phyloP scores from a whole-genome alignment of 2,113 vertebrate species.

The Seriola dumerili region DNA sequence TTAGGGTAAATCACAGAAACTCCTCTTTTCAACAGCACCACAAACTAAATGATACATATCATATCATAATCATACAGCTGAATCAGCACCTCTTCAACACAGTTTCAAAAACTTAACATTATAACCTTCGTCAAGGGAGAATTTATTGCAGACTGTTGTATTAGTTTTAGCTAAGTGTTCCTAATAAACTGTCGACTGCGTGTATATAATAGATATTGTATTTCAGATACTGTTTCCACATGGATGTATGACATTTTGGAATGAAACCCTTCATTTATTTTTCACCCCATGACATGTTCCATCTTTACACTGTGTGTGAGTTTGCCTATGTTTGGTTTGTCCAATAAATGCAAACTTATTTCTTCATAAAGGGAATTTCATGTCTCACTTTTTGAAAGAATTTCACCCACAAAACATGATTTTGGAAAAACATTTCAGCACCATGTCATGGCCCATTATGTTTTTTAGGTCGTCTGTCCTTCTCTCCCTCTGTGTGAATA shows the following conservation, averaged over 20 bases:
- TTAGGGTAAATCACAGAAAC: not conserved
- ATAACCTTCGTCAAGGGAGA: not conserved
- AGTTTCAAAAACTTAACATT: not conserved
- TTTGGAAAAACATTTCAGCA: not conserved
- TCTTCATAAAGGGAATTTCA: conserved; percentile 63
- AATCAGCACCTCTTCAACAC: too few species aligned
- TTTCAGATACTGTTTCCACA: conserved; percentile 16
- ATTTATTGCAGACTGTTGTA: not conserved
- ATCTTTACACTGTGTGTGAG: conserved; percentile 79
- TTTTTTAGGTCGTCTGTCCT: too few species aligned
- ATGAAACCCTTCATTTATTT: conserved; percentile 66
- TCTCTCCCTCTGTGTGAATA: too few species aligned
- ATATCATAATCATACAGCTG: too few species aligned
- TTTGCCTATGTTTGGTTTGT: conserved; percentile 73
- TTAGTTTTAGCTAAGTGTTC: not conserved
- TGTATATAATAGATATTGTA: not conserved
- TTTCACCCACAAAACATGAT: not conserved
- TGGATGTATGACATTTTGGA: conserved; percentile 57
- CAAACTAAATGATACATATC: too few species aligned
- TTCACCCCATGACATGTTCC: conserved; percentile 71
- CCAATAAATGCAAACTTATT: conserved; percentile 84
- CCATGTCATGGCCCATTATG: not conserved
- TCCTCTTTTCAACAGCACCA: too few species aligned
- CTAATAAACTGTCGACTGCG: not conserved
- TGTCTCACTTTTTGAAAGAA: not conserved